Base-by-base conservation (phyloP, 2,888 invertebrate species). In the Elgonia sp. region DNA sequence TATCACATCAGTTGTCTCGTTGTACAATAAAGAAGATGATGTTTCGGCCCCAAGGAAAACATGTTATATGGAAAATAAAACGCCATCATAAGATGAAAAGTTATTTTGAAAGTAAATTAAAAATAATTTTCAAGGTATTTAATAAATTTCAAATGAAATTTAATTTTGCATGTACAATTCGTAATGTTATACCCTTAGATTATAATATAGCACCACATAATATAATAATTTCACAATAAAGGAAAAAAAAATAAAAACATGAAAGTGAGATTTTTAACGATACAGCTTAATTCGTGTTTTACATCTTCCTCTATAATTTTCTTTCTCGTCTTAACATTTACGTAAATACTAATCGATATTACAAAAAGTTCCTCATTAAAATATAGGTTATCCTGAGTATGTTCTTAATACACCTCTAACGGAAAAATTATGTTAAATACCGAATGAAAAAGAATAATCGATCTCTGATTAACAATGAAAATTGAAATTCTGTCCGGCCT, bases 1-100 rank as follows among this genome's bases (percentile, higher is more conserved):
- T 76, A 50, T 76, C 63, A n/a, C 76, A 63, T 76, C 76, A 65
- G 65, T 76, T 76, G 53, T 76, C 76, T 76, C 39, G 46, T 16
- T 16, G 76, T 40, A 76, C n/a, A 39, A 53, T 65, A 37, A 76
- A 62, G 62, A 62, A 60, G 63, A 62, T 65, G 20, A 62, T 37
- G 63, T 62, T 70, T 70, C 12, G 46, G 70, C 60, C 20, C 29
- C 50, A 37, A 21, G 21, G 20, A 53, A 16, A 76, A 76, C 21
- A 50, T 62, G 70, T 70, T 62, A 62, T 69, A 42, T 37, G 16
- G 40, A 29, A 70, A 62, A 21, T 60, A 42, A 60, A 65, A 39
- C 39, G 65, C 67, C 12, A 70, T 39, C 46, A 50, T 7, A 57
- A 42, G 79, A 70, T 62, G 62, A 75, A 75, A 70, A 37, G 40